Conservation (phyloP, 2,797 vertebrate genomes). For the Staurois parvus region DNA sequence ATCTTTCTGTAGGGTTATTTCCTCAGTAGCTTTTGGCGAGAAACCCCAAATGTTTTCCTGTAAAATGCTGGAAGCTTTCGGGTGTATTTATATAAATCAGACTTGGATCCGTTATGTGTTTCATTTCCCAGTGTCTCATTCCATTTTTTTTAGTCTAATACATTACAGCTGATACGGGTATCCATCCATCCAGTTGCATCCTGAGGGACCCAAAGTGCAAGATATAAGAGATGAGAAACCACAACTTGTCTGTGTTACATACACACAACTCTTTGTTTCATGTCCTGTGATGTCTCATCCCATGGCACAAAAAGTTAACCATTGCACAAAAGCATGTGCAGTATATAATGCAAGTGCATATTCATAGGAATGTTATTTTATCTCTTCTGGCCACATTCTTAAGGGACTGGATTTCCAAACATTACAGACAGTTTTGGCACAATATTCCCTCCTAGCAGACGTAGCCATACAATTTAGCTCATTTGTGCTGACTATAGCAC, state of each 20-base stretch:
- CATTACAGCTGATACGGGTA: slow-evolving; percentile 63
- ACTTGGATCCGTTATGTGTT: slow-evolving; percentile 42
- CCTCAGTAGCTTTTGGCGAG: slow-evolving; percentile 38
- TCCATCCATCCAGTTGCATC: slow-evolving; percentile 74
- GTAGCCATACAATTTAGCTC: slow-evolving; percentile 59
- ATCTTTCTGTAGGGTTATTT: slow-evolving; percentile 9
- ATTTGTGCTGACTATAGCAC: slow-evolving; percentile 67
- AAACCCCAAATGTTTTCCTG: slow-evolving; percentile 25
- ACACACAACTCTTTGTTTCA: slow-evolving; percentile 69
- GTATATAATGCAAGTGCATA: slow-evolving; percentile 62
- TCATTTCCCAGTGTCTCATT: slow-evolving; percentile 48
- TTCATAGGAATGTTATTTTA: slow-evolving; percentile 66
- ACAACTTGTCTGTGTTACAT: slow-evolving; percentile 64
- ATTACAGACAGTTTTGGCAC: slow-evolving; percentile 65
- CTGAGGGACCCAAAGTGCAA: slow-evolving; percentile 72
- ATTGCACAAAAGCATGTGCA: slow-evolving; percentile 48
- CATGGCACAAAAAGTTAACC: slow-evolving; percentile 41
- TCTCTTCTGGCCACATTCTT: slow-evolving; percentile 62
- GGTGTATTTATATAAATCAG: slow-evolving; percentile 24
- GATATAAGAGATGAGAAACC: slow-evolving; percentile 3
- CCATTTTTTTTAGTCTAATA: slow-evolving; percentile 33
- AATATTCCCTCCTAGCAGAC: slow-evolving; percentile 22
- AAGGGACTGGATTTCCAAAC: slow-evolving; percentile 63
- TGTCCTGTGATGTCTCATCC: slow-evolving; percentile 63
- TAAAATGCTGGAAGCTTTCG: slow-evolving; percentile 22